A percentile compares a stretch with the other conserved stretches of the same genome.
Conservation (phyloP, 2,888 invertebrate genomes). For the Eupithecia exiguata region DNA sequence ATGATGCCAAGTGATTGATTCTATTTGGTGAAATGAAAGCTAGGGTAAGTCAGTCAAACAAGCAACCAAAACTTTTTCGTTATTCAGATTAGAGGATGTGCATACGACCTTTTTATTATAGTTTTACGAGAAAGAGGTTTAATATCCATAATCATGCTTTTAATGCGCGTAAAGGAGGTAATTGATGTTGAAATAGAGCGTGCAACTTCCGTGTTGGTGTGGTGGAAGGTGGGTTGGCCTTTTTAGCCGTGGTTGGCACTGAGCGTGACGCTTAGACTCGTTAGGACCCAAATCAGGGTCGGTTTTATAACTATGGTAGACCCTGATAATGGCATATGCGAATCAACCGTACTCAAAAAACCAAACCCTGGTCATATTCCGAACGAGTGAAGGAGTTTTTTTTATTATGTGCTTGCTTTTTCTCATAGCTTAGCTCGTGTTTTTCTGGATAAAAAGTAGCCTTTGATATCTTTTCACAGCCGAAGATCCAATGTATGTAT, state of each 20-base stretch:
- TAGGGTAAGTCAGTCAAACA: not conserved
- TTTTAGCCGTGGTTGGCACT: not conserved
- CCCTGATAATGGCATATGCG: no score
- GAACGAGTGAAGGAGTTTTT: no score
- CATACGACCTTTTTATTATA: constrained; percentile 73
- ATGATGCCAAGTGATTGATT: no score
- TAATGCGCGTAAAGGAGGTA: constrained; percentile 66
- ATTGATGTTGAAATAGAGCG: constrained; percentile 59
- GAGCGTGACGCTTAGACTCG: no score
- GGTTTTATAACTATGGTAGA: no score
- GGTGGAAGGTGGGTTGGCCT: not conserved
- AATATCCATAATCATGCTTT: constrained; percentile 80
- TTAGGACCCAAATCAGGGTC: no score
- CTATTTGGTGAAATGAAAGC: no score
- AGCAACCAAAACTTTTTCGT: not conserved
- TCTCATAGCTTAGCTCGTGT: not conserved
- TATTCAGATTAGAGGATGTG: constrained; percentile 62
- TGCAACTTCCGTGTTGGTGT: constrained; percentile 28
- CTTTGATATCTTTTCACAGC: no score
- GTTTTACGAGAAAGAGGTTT: constrained; percentile 79
- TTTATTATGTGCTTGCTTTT: not conserved
- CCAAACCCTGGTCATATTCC: no score
- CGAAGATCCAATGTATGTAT: no score
- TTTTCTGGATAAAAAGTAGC: not conserved
- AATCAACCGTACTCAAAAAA: no score